Evolutionary conservation across 1,140 invertebrate genomes (phyloP).

Genomic region (Drosophila cardini): DNA sequence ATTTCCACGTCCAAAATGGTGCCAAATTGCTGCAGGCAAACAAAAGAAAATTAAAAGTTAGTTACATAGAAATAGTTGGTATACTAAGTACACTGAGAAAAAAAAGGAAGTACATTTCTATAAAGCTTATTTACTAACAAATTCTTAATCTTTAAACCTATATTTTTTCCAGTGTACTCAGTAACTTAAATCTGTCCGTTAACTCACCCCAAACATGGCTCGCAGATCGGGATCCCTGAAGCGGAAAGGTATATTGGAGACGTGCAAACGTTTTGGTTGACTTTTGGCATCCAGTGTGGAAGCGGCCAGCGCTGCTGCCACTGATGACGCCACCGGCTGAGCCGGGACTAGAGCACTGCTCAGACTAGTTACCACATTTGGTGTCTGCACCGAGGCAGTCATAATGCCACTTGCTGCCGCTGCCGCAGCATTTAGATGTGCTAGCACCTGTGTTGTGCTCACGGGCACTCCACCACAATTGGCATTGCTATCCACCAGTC

Average conservation of each 20-base stretch:
- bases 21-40: conserved; percentile 94
- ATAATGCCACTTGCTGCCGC: conserved; percentile 73
- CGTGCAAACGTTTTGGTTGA: conserved; percentile 95
- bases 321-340: conserved; percentile 56
- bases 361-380: conserved; percentile 73
- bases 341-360: conserved; percentile 74
- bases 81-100: too few relatives aligned
- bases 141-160: too few relatives aligned
- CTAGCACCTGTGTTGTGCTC: conserved; percentile 78
- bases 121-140: too few relatives aligned
- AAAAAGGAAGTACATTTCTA: too few relatives aligned
- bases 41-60: conserved; percentile 70
- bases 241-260: conserved; percentile 99
- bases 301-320: conserved; percentile 60
- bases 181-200: too few relatives aligned
- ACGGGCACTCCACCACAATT: conserved; percentile 60
- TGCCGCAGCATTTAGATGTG: conserved; percentile 76
- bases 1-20: conserved; percentile 99
- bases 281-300: conserved; percentile 85
- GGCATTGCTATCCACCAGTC: conserved; percentile 67
- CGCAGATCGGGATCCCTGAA: conserved; percentile 99
- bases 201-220: conserved; percentile 98
- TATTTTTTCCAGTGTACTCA: too few relatives aligned
- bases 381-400: conserved; percentile 67
- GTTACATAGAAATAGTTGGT: neutral